These are phyloP conservation scores for Epizoanthus stellaris DNA, from an alignment of 92 coral and sea anemone genomes.

Conservation along the genomic window DNA sequence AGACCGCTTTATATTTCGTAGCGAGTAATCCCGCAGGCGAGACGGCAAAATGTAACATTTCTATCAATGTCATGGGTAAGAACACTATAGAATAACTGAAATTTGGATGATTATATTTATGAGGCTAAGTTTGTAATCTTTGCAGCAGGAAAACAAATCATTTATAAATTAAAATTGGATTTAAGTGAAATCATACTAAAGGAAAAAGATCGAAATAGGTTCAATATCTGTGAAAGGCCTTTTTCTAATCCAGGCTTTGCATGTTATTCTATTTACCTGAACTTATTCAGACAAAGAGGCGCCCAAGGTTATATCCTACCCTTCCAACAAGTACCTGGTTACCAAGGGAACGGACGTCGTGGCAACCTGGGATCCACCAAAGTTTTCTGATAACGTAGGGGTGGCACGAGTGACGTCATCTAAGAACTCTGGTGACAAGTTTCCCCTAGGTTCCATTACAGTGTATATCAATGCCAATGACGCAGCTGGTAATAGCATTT, in stretches of 20 bases:
- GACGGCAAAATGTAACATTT: constrained; percentile 57
- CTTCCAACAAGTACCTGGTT: constrained; percentile 49
- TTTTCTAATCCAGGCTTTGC: background rate
- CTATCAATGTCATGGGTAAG: constrained; percentile 65
- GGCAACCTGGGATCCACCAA: constrained; percentile 77
- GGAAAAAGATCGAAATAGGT: background rate
- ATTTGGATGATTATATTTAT: too few relatives aligned
- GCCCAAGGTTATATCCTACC: constrained; percentile 68
- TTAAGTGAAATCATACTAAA: constrained; percentile 27
- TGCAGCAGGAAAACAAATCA: too few relatives aligned
- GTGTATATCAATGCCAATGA: constrained; percentile 69
- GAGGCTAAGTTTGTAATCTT: too few relatives aligned
- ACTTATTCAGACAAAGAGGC: constrained; percentile 58
- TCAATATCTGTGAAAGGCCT: background rate
- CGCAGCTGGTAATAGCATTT: constrained; percentile 27
- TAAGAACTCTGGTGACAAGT: constrained; percentile 72
- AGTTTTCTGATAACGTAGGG: constrained; percentile 80
- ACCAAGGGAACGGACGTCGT: constrained; percentile 27
- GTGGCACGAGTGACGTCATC: constrained; percentile 52
- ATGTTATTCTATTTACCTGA: background rate
- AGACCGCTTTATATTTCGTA: constrained; percentile 63
- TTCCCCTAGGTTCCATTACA: constrained; percentile 46
- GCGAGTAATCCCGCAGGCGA: constrained; percentile 66
- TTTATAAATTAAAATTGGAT: background rate
- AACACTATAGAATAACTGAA: background rate